Percentiles rank a stretch among this genome's conserved stretches.
These are phyloP conservation scores for Oceanites oceanicus DNA, from an alignment of 2,113 vertebrate genomes.

Conservation along the genomic window DNA sequence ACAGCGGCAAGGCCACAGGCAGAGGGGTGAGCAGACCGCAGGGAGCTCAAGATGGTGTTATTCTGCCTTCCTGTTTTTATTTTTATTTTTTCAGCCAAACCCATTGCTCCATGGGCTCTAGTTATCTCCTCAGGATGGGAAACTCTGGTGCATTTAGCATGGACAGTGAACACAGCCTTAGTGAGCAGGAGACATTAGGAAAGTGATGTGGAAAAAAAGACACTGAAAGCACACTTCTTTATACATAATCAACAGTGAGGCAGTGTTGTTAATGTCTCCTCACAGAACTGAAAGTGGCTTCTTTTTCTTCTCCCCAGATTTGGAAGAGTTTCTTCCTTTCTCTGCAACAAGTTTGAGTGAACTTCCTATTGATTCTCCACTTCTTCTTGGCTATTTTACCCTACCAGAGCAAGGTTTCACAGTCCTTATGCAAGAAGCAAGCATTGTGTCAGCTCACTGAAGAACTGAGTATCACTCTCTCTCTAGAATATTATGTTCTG, in stretches of 20 bases:
- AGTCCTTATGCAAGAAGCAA: neutral
- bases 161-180: neutral
- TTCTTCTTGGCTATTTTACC: neutral
- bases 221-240: neutral
- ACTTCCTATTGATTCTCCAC: neutral
- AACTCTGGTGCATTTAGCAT: neutral
- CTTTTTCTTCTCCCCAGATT: neutral
- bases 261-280: neutral
- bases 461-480: neutral
- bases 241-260: neutral
- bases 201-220: neutral
- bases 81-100: neutral
- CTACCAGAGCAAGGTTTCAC: neutral
- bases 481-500: neutral
- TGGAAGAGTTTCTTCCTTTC: neutral
- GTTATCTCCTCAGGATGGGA: neutral
- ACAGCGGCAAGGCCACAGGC: accelerated
- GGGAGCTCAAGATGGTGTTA: neutral
- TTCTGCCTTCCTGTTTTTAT: neutral
- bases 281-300: neutral
- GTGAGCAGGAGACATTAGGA: neutral
- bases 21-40: neutral
- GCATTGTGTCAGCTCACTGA: neutral
- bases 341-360: neutral
- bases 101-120: neutral